Evolutionary conservation across 2,888 invertebrate genomes (phyloP).

Genomic region (Cryptophagus acutangulus): DNA sequence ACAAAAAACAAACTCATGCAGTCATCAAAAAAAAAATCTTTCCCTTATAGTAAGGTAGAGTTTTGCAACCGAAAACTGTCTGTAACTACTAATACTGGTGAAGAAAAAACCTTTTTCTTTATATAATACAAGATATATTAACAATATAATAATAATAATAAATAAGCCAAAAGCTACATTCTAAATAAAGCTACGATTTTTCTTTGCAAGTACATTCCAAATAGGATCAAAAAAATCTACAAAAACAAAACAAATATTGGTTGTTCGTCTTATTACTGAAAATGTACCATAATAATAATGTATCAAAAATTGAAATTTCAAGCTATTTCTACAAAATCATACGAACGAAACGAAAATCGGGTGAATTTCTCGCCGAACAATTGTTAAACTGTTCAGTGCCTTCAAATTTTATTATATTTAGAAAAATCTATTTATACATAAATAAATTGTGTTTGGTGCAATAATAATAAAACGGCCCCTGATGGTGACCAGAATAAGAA

Average conservation of each 20-base stretch:
- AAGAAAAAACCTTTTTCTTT: slow-evolving; percentile 30
- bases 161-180: slow-evolving; percentile 42
- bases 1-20: slow-evolving; percentile 31
- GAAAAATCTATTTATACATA: too few relatives aligned
- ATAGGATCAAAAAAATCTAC: slow-evolving; percentile 17
- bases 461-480: slow-evolving; percentile 14
- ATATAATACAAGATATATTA: slow-evolving; percentile 11
- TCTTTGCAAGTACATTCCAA: slow-evolving; percentile 34
- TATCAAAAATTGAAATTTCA: slow-evolving; percentile 19
- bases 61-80: slow-evolving; percentile 42
- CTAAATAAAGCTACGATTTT: slow-evolving; percentile 35
- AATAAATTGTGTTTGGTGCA: not conserved
- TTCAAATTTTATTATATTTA: too few relatives aligned
- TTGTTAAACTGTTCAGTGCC: too few relatives aligned
- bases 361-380: too few relatives aligned
- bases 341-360: slow-evolving; percentile 6
- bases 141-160: too few relatives aligned
- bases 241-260: slow-evolving; percentile 10
- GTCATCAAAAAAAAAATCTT: slow-evolving; percentile 38
- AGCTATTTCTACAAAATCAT: slow-evolving; percentile 21
- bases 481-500: slow-evolving; percentile 14
- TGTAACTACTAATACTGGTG: slow-evolving; percentile 39
- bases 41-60: slow-evolving; percentile 52
- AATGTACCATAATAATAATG: slow-evolving; percentile 15
- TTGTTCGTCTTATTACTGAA: slow-evolving; percentile 12